Percentiles rank a stretch among this genome's conserved stretches.
Conservation (phyloP, 2,113 vertebrate species). For the Pituophis catenifer region DNA sequence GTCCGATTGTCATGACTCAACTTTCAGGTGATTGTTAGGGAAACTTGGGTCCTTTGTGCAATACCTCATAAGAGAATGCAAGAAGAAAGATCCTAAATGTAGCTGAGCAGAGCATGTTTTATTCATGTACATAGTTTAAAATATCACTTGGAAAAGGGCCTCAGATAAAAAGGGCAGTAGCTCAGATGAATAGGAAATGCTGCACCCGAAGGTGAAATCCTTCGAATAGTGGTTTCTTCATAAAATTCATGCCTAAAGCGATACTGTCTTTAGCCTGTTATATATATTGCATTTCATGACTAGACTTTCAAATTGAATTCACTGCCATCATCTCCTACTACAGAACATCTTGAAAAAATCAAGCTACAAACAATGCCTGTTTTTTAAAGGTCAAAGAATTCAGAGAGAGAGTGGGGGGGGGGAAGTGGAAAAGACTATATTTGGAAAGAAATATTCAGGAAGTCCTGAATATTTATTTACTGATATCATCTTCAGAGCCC, state of each 20-base stretch:
- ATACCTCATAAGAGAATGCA: conserved; percentile 25
- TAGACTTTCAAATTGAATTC: conserved; percentile 57
- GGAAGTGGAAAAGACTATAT: conserved; percentile 20
- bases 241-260: conserved; percentile 42
- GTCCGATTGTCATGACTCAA: neutral
- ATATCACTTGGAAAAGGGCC: conserved; percentile 54
- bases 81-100: neutral
- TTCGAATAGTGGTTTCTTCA: conserved; percentile 50
- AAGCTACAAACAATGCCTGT: conserved; percentile 50
- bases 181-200: conserved; percentile 36
- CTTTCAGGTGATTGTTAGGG: neutral
- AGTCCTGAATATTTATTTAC: conserved; percentile 57
- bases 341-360: conserved; percentile 60
- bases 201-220: conserved; percentile 42
- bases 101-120: conserved; percentile 33
- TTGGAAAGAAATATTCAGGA: conserved; percentile 61
- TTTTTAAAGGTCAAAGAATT: conserved; percentile 56
- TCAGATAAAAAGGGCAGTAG: conserved; percentile 36
- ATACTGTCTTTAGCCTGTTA: conserved; percentile 47
- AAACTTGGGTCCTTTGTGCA: conserved; percentile 33
- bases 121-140: conserved; percentile 50
- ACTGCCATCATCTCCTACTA: conserved; percentile 49
- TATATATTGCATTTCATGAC: conserved; percentile 50
- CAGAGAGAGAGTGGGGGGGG: conserved; percentile 13
- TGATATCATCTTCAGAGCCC: conserved; percentile 56